Evolutionary conservation across 2,888 invertebrate genomes (phyloP), one percentile per base, ranked within the genome.

Genomic region (Diloba caeruleocephala): DNA sequence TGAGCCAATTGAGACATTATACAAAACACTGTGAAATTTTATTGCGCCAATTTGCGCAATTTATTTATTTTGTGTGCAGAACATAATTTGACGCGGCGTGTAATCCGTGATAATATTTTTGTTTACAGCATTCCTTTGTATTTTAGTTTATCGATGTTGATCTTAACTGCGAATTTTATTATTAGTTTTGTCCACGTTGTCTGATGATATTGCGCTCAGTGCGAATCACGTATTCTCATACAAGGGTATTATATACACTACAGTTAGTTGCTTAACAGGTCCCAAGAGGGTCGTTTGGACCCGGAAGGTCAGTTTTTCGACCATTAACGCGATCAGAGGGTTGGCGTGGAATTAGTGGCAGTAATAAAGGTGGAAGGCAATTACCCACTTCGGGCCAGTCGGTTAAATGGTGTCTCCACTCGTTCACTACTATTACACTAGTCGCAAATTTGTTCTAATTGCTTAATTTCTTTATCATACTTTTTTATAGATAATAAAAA

Each of bases 281-380:
- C 92, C 86, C 90, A 21, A 13, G 84, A 72, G 89, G 81, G 82
- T 85, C 82, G 81, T 90, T 89, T 79, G 43, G 81, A 72, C 83
- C 82, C 84, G 80, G 84, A 81, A 88, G 92, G 92, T 90, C 92
- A 92, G 91, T 93, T 92, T 90, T 91, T 92, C 88, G 90, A 72
- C 82, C 90, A 90, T 92, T 93, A 92, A 84, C 84, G 83, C 84
- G 82, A 85, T 87, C 88, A 86, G 86, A 83, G 89, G 89, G 88
- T 83, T 78, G 81, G 72, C 58, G 71, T 67, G 75, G 87, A 87
- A 90, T 90, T 90, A 89, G 85, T 77, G 74, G 75, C 70, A 74
- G 85, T 78, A 79, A 87, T 92, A 90, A 92, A 90, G 87, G 89
- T 89, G 84, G 68, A 70, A 65, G 71, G 65, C 91, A 91, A 92